These are phyloP conservation scores for Gymnobelideus leadbeateri DNA, from an alignment of 2,113 vertebrate species.

Conservation along the genomic window DNA sequence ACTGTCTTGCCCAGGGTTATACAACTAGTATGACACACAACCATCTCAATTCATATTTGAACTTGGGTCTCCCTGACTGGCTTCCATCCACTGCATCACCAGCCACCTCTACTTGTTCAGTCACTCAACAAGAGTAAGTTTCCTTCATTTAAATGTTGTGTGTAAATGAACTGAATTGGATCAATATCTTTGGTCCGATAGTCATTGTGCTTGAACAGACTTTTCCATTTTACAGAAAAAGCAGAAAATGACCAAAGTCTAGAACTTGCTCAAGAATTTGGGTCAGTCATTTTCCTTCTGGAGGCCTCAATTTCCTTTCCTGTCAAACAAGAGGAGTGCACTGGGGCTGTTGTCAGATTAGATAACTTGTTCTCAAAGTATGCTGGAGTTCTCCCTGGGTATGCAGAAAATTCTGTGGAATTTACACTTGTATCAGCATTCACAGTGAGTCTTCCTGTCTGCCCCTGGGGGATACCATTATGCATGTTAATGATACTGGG, in stretches of 20 bases:
- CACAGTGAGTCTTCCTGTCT: neutral
- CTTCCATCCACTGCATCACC: neutral
- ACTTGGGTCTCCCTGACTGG: neutral
- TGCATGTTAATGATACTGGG: neutral
- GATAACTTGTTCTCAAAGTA: neutral
- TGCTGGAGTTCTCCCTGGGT: neutral
- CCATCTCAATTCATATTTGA: neutral
- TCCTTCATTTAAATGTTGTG: neutral
- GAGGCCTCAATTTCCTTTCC: neutral
- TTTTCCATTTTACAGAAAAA: neutral
- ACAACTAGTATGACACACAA: neutral
- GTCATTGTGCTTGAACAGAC: neutral
- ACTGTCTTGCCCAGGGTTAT: neutral
- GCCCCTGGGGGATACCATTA: too few species aligned
- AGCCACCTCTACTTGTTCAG: neutral
- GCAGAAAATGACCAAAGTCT: neutral
- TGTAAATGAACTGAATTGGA: neutral
- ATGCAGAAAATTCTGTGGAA: neutral
- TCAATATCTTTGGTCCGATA: neutral
- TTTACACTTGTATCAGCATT: neutral
- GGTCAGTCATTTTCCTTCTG: neutral
- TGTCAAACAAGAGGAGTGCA: neutral
- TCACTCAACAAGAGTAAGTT: neutral
- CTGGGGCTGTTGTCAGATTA: neutral
- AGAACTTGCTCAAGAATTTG: neutral